A percentile compares a stretch with the other conserved stretches of the same genome.
Conservation (phyloP, 1,140 invertebrate species). For the Cylas formicarius region DNA sequence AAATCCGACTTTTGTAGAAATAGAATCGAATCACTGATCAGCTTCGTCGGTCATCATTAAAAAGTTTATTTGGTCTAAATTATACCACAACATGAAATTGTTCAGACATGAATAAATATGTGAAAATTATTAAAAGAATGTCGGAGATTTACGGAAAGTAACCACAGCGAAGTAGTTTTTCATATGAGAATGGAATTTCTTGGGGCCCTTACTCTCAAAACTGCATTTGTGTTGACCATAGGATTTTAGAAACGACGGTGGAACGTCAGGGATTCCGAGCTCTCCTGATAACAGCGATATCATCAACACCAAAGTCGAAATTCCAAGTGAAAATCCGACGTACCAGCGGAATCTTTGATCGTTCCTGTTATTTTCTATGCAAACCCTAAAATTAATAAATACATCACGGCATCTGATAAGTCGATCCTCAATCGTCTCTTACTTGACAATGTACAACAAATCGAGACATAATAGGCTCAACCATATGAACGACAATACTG, state of each 20-base stretch:
- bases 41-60: no score
- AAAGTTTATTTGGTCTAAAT: no score
- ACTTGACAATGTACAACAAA: constrained; percentile 23
- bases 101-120: background rate
- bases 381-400: constrained; percentile 6
- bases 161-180: background rate
- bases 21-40: no score
- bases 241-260: constrained; percentile 17
- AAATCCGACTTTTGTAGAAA: no score
- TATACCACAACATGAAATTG: no score
- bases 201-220: constrained; percentile 18
- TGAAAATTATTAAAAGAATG: constrained; percentile 1
- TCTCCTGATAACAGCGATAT: constrained; percentile 11
- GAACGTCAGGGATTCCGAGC: constrained; percentile 18
- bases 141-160: background rate
- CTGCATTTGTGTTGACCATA: constrained; percentile 4
- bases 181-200: background rate
- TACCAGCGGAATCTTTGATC: constrained; percentile 8
- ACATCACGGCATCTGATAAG: background rate
- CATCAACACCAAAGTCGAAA: constrained; percentile 8
- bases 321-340: constrained; percentile 14
- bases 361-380: constrained; percentile 9
- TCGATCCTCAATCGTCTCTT: constrained; percentile 5
- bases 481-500: constrained; percentile 23
- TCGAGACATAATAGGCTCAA: constrained; percentile 26